Percentiles rank a stretch among this genome's conserved stretches.
Evolutionary conservation across 92 coral and sea anemone genomes (phyloP).

Genomic region (Zoanthus sansibaricus): DNA sequence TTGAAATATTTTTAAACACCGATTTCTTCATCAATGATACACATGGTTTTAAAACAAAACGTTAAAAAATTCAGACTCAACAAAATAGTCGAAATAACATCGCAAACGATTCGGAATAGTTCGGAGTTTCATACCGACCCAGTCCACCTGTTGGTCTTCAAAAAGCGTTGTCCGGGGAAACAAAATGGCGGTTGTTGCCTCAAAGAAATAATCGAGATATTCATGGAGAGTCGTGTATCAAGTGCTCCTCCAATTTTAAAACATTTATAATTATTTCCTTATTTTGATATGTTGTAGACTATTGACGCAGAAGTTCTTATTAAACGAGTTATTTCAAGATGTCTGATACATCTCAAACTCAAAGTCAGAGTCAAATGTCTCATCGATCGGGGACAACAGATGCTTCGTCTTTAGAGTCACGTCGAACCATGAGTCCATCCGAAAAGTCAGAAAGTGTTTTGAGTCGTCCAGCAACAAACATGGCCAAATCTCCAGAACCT

Average conservation of each 20-base stretch:
- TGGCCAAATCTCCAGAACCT: constrained; percentile 51
- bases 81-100: background rate
- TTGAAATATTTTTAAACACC: background rate
- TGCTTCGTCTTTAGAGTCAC: constrained; percentile 24
- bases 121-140: constrained; percentile 18
- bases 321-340: constrained; percentile 12
- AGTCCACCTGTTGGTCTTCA: constrained; percentile 29
- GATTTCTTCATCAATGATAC: too few relatives aligned
- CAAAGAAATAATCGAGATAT: background rate
- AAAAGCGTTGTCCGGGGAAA: constrained; percentile 72
- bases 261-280: background rate
- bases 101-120: constrained; percentile 7
- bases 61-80: background rate
- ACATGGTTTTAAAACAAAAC: too few relatives aligned
- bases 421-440: constrained; percentile 41
- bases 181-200: constrained; percentile 69
- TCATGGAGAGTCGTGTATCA: background rate
- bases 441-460: constrained; percentile 69
- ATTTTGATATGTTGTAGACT: background rate
- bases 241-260: background rate
- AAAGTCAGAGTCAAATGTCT: constrained; percentile 34
- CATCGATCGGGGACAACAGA: constrained; percentile 38
- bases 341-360: constrained; percentile 43
- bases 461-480: constrained; percentile 47
- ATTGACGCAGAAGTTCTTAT: background rate